Evolutionary conservation across 1,140 invertebrate species (phyloP), one percentile per base, ranked within the genome.

Genomic region (Carcinoscorpius rotundicauda): DNA sequence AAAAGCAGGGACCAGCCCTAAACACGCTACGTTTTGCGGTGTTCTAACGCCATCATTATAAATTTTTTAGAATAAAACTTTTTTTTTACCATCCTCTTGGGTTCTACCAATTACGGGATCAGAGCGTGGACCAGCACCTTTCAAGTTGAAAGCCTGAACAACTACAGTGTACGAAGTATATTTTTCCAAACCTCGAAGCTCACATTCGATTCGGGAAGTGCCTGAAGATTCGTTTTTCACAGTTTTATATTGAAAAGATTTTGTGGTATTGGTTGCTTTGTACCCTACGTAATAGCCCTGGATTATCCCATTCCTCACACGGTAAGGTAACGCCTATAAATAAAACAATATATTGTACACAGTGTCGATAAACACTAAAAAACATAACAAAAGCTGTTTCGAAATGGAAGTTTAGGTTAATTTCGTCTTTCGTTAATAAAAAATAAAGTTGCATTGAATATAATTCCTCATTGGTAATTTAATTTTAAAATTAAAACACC

Each of bases 231-330:
- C 8, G 4, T 51, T 55, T 29, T 72, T 64, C 4, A 72, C 65
- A 6, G 70, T 71, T 11, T 70, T 70, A 60, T 77, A 78, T 11
- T 74, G 68, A 64, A 73, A 75, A 10, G 74, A 74, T 0, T 75
- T 68, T 5, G 70, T 71, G 53, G 71, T 73, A 52, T 63, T 64
- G 11, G 63, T 52, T 49, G 74, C 72, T 48, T 75, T 76, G 68
- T 78, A 77, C 3, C 77, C 75, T 10, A 79, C 73, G 65, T 78
- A 76, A 66, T 78, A 79, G 6, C 77, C 78, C 49, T 71, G 71
- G 51, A 79, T 74, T 53, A 75, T 69, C 3, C 78, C 78, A 60
- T 71, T 69, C 64, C 70, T 93, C 72, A 92, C 29, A 29, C 29
- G 29, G 29, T 29, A 29, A 29, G 29, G 29, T 29, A 29, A 29